Conservation (phyloP, 2,888 invertebrate genomes). For the Kuschelorhynchus macadamiae region DNA sequence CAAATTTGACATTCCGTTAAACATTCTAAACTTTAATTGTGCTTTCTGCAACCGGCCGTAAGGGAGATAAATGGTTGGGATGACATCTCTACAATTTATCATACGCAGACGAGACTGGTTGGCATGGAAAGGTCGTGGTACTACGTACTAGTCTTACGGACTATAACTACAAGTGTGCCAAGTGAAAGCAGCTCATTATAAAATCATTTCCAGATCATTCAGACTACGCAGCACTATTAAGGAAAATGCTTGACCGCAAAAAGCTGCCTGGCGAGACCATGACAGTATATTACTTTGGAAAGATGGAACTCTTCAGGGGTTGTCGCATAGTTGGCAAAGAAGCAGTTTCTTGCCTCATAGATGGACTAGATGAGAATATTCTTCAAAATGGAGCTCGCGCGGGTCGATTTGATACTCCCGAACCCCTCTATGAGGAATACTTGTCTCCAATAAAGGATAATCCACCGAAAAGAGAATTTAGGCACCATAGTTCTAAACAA, state of each 20-base stretch:
- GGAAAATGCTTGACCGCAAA: background rate
- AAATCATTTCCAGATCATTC: background rate
- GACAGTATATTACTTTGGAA: background rate
- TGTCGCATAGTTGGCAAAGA: background rate
- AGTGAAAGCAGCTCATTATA: constrained; percentile 36
- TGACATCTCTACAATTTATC: constrained; percentile 34
- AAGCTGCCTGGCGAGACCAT: background rate
- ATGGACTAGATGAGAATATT: constrained; percentile 3
- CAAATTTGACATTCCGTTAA: too few relatives aligned
- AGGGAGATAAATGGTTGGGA: constrained; percentile 48
- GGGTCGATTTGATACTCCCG: background rate
- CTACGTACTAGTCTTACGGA: constrained; percentile 42
- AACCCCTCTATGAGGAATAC: background rate
- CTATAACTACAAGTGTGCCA: constrained; percentile 44
- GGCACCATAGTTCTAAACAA: too few relatives aligned
- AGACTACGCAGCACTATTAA: too few relatives aligned
- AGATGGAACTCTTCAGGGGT: background rate
- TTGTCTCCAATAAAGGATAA: too few relatives aligned
- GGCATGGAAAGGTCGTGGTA: constrained; percentile 51
- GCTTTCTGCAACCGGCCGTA: too few relatives aligned
- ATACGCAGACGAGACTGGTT: constrained; percentile 43
- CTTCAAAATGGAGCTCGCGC: constrained; percentile 4
- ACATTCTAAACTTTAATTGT: too few relatives aligned
- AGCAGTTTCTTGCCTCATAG: constrained; percentile 4
- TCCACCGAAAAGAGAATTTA: too few relatives aligned